Conservation (phyloP, 2,113 vertebrate genomes). For the Polyodon spathula region DNA sequence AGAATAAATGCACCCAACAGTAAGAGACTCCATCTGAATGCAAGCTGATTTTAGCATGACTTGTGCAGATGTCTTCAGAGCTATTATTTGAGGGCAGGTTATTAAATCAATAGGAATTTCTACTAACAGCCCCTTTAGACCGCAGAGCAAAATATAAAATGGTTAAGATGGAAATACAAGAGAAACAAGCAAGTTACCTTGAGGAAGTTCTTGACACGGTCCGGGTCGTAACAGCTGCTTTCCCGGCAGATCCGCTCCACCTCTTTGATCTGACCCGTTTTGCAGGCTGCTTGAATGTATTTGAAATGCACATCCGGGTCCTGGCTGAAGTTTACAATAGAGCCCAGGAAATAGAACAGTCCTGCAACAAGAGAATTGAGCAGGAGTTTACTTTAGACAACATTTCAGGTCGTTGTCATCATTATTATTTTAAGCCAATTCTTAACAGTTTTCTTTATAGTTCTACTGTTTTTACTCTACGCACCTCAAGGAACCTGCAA, state of each 20-base stretch:
- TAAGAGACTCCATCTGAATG: too few species aligned
- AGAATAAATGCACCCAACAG: not conserved
- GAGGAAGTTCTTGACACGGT: conserved; percentile 84
- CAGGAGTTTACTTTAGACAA: too few species aligned
- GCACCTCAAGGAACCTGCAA: too few species aligned
- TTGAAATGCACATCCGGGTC: conserved; percentile 88
- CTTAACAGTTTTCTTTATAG: too few species aligned
- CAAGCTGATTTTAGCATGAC: too few species aligned
- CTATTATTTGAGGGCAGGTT: too few species aligned
- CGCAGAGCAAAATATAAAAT: not conserved
- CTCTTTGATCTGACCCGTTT: conserved; percentile 90
- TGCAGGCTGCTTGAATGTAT: conserved; percentile 87
- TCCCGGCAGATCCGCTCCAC: conserved; percentile 86
- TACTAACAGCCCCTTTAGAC: too few species aligned
- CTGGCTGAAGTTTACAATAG: conserved; percentile 92
- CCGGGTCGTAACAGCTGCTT: conserved; percentile 84
- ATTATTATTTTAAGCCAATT: too few species aligned
- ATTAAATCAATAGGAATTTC: too few species aligned
- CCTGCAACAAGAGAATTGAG: conserved; percentile 43
- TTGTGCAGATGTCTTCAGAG: too few species aligned
- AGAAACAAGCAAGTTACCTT: conserved; percentile 52
- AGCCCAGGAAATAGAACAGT: conserved; percentile 88
- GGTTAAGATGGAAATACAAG: not conserved
- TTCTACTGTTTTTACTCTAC: too few species aligned
- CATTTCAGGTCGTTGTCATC: too few species aligned